phyloP scores from a whole-genome alignment of 2,888 invertebrate genomes.

The Athripsodes cinereus region DNA sequence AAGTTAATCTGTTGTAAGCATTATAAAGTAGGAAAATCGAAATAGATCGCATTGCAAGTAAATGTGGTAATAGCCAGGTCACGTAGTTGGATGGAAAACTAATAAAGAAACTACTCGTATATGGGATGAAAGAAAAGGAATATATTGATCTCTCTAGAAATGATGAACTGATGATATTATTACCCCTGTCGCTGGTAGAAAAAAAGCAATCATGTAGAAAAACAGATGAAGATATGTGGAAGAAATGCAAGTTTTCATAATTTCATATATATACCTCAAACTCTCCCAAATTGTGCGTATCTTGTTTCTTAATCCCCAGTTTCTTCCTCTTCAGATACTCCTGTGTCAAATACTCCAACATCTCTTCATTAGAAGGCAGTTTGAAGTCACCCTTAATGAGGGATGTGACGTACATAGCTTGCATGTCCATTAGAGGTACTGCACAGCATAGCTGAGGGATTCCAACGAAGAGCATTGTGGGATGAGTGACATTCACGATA shows the following conservation, averaged over 20 bases:
- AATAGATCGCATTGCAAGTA: too few relatives aligned
- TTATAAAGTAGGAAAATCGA: too few relatives aligned
- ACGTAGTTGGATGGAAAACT: too few relatives aligned
- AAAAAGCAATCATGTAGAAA: too few relatives aligned
- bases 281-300: constrained; percentile 19
- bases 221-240: too few relatives aligned
- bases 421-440: constrained; percentile 59
- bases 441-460: constrained; percentile 63
- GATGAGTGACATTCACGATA: constrained; percentile 65
- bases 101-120: too few relatives aligned
- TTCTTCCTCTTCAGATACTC: constrained; percentile 15
- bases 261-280: constrained; percentile 16
- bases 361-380: constrained; percentile 57
- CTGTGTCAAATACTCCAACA: constrained; percentile 47
- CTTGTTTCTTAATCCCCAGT: constrained; percentile 11
- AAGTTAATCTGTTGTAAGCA: too few relatives aligned
- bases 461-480: constrained; percentile 72
- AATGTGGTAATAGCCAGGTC: too few relatives aligned
- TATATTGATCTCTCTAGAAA: too few relatives aligned
- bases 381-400: constrained; percentile 51
- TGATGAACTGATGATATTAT: neutral
- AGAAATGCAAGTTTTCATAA: too few relatives aligned
- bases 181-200: neutral
- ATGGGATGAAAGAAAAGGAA: too few relatives aligned
- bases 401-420: constrained; percentile 59